Percentiles rank a stretch among this genome's conserved stretches.
These are phyloP conservation scores for Galbula dea DNA, from an alignment of 2,113 vertebrate species.

Conservation along the genomic window DNA sequence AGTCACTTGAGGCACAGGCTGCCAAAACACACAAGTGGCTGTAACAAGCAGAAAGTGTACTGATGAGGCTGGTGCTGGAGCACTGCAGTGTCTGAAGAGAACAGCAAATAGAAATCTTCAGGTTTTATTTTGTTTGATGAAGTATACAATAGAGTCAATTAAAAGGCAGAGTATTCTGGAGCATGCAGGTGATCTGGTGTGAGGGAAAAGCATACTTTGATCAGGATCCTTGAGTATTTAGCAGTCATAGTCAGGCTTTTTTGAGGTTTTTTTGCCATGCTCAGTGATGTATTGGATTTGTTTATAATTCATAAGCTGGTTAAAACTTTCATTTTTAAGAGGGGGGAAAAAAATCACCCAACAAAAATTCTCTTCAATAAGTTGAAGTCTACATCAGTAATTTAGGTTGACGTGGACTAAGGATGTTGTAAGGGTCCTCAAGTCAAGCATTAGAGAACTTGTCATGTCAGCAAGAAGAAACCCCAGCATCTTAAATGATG, in stretches of 20 bases:
- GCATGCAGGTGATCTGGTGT: fast-evolving
- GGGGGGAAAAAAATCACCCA: not conserved
- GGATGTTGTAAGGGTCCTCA: not conserved
- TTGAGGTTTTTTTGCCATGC: not conserved
- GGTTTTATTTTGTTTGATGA: not conserved
- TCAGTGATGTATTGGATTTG: too few species aligned
- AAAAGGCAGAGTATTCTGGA: not conserved
- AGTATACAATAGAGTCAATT: fast-evolving
- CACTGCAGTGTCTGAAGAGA: fast-evolving
- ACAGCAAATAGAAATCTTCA: not conserved
- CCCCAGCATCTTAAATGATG: not conserved
- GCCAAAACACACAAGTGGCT: not conserved
- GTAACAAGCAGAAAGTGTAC: not conserved
- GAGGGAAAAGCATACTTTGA: not conserved
- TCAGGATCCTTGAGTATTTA: not conserved
- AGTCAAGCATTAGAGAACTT: not conserved
- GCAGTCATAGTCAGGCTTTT: not conserved
- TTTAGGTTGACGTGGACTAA: not conserved
- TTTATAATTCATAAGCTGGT: not conserved
- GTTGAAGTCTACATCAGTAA: not conserved
- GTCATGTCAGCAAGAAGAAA: not conserved
- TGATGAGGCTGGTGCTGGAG: not conserved
- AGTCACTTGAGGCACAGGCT: not conserved
- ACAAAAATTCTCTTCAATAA: not conserved
- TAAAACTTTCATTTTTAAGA: not conserved